These are phyloP conservation scores for Anagyrus pseudococci DNA, from an alignment of 2,888 invertebrate genomes.

Conservation along the genomic window DNA sequence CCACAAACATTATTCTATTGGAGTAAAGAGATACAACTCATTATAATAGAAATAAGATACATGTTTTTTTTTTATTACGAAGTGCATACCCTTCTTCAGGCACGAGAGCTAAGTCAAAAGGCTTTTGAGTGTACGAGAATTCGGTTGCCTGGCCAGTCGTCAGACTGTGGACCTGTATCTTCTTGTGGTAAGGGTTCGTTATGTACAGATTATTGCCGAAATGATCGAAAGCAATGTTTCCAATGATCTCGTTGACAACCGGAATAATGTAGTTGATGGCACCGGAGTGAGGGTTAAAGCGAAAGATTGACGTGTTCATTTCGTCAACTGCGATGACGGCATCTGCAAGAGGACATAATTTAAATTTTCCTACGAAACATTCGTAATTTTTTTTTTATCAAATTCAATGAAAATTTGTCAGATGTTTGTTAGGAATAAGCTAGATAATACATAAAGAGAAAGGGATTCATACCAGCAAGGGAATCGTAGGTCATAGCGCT, in stretches of 20 bases:
- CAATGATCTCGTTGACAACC: constrained; percentile 63
- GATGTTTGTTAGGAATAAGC: neutral
- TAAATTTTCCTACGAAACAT: neutral
- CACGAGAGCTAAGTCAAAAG: constrained; percentile 73
- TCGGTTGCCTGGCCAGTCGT: constrained; percentile 67
- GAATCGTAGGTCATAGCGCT: constrained; percentile 75
- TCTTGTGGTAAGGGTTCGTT: constrained; percentile 69
- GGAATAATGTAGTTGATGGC: constrained; percentile 53
- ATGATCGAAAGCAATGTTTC: constrained; percentile 72
- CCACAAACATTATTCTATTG: constrained; percentile 50
- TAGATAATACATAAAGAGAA: neutral
- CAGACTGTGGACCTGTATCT: constrained; percentile 73
- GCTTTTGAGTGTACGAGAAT: constrained; percentile 69
- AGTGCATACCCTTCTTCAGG: constrained; percentile 70
- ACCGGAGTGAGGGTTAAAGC: constrained; percentile 40
- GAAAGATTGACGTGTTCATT: constrained; percentile 43
- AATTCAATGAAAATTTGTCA: neutral
- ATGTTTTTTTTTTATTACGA: no score
- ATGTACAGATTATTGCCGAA: constrained; percentile 77
- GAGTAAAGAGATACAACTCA: no score
- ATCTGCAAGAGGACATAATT: constrained; percentile 37
- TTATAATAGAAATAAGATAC: no score
- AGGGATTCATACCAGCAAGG: constrained; percentile 59
- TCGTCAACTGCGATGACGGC: constrained; percentile 47
- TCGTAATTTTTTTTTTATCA: neutral